Base-by-base conservation (phyloP, 2,888 invertebrate genomes). In the Papilio elwesi region DNA sequence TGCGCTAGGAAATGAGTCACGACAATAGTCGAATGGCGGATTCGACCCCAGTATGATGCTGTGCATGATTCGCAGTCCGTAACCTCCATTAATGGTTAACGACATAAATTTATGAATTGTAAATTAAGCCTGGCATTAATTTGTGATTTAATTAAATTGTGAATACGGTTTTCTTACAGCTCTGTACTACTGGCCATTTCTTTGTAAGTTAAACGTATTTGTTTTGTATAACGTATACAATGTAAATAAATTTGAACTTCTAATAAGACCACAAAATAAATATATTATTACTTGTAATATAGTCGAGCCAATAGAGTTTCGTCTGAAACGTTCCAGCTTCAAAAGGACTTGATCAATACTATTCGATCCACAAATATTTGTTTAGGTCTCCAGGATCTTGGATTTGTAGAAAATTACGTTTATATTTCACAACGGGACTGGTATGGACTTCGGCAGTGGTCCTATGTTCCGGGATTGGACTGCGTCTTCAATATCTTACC, bases 281-380 rank as follows among this genome's bases (percentile, higher is more conserved):
- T 8, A 57, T 55, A 55, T 55, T 57, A 59, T 59, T 38, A 38
- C 9, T 5, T 38, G 59, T 59, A 59, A 59, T 59, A 59, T 59
- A 59, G 38, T 59, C 59, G 38, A n/a, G 59, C 38, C 36, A 38
- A 59, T 57, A 68, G 64, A 65, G 38, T 68, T 15, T 47, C 68
- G n/a, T 7, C 15, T 36, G 59, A 59, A 68, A 62, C 57, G 59
- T 51, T 59, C 38, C 38, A 15, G 38, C 68, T 36, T 62, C 68
- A 59, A 68, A 57, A 68, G 68, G 68, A 68, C 59, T 68, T 68
- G 68, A 68, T 68, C 68, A 68, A 68, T 68, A 59, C 68, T 68
- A 68, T 68, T 68, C 59, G 59, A 68, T 51, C 36, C 68, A 51
- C 68, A 68, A 68, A 68, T 68, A 68, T 68, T 68, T 68, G 38